Percentiles rank a stretch among this genome's conserved stretches.
phyloP scores from a whole-genome alignment of 2,113 vertebrate species.

The Ornithorhynchus anatinus region DNA sequence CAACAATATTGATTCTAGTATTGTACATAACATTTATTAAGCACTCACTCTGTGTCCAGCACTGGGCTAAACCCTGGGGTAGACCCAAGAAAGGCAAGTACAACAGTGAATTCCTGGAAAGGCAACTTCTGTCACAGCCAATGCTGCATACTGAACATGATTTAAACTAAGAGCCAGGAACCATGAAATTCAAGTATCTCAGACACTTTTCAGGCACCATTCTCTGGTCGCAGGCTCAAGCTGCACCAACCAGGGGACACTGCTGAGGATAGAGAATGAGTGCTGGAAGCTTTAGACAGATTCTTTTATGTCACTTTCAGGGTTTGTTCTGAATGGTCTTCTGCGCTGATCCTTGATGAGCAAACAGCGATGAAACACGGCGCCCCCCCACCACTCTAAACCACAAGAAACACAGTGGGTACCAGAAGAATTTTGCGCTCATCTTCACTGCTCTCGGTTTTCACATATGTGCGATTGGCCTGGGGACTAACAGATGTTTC shows the following conservation, averaged over 20 bases:
- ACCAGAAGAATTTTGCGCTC: slow-evolving; percentile 97
- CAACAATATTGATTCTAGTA: no score
- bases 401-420: not conserved
- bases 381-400: slow-evolving; percentile 6
- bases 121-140: no score
- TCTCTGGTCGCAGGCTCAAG: not conserved
- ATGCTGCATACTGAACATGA: no score
- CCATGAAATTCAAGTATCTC: slow-evolving; percentile 9
- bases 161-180: not conserved
- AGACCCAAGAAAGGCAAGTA: no score
- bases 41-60: no score
- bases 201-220: not conserved
- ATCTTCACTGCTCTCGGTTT: slow-evolving; percentile 89
- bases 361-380: not conserved
- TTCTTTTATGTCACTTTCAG: not conserved
- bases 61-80: no score
- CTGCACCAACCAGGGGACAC: not conserved
- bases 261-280: not conserved
- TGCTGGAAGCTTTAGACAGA: not conserved
- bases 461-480: slow-evolving; percentile 80
- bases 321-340: not conserved
- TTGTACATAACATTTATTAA: no score
- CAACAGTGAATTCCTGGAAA: no score
- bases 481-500: slow-evolving; percentile 93
- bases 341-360: no score